Base-by-base conservation (phyloP, 2,888 invertebrate genomes). In the Ecliptopera silaceata region DNA sequence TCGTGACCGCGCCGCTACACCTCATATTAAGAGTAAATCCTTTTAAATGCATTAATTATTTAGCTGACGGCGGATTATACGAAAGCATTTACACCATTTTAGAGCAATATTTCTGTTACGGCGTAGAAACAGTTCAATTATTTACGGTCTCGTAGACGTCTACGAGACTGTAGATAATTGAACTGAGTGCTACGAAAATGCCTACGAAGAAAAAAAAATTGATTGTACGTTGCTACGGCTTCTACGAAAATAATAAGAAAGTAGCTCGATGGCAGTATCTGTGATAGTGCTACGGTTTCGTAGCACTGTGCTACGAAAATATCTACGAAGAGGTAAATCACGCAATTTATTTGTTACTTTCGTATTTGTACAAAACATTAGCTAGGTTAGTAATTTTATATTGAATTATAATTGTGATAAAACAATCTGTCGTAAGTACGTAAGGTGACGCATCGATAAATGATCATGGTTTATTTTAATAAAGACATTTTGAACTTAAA, bases 41-140 rank as follows among this genome's bases (percentile, higher is more conserved):
- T 88, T 88, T 88, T 84, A 89, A 87, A 90, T 90, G 86, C 89
- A 88, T 89, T 83, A 83, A 89, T 90, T 82, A 90, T 88, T 88
- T 82, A 89, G 84, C 81, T 78, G 81, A 77, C 82, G 73, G 72
- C 59, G 83, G 88, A 88, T 89, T 85, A 86, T 53, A 51, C 10
- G 69, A 53, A 70, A 47, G 46, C 59, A 34, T 65, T 85, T 61
- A 80, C 77, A 87, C 75, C 58, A 75, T 42, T 2, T 60, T 63
- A 68, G 10, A 26, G 15, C 12, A 4, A 39, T 13, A 12, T 13
- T 12, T 12, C 12, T 34, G 13, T 34, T 26, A 26, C 26, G 26
- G 6, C 8, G 26, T 4, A 26, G 6, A 26, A 26, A 26, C 2
- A 26, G 26, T 6, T 34, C 18, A 36, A 20, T 18, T 20, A 8